Evolutionary conservation across 2,888 invertebrate species (phyloP).

Genomic region (Branchipolynoe longqiensis): DNA sequence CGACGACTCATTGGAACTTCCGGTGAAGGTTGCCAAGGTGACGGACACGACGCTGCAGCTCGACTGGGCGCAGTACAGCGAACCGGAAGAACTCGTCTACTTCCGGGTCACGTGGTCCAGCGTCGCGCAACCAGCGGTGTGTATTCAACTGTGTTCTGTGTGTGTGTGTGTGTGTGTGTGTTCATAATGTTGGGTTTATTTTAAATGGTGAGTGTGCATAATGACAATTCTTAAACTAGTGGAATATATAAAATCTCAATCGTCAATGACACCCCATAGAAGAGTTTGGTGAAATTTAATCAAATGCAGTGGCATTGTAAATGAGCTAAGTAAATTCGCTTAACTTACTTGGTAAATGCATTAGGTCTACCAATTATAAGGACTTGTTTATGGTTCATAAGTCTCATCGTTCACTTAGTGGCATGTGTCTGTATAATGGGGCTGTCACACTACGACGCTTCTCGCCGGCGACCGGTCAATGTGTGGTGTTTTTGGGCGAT

Average conservation of each 20-base stretch:
- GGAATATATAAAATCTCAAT: too few species aligned
- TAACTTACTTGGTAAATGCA: too few species aligned
- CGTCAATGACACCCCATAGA: too few species aligned
- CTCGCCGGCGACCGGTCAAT: too few species aligned
- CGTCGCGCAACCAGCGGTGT: slow-evolving; percentile 80
- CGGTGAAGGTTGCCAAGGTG: slow-evolving; percentile 77
- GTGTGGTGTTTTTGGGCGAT: too few species aligned
- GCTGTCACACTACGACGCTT: too few species aligned
- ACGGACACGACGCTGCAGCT: slow-evolving; percentile 79
- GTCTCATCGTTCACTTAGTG: too few species aligned
- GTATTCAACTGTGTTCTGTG: slow-evolving; percentile 60
- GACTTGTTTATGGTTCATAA: too few species aligned
- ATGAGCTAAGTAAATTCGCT: background rate
- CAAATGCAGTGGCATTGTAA: background rate
- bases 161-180: background rate
- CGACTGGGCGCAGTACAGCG: slow-evolving; percentile 79
- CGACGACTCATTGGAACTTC: slow-evolving; percentile 75
- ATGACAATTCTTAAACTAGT: background rate
- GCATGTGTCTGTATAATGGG: too few species aligned
- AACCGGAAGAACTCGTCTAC: slow-evolving; percentile 74
- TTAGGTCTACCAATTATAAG: too few species aligned
- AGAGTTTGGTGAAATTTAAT: background rate
- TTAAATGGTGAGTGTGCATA: background rate
- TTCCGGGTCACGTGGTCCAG: slow-evolving; percentile 81
- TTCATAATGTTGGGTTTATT: background rate